Percentiles rank a stretch among this genome's conserved stretches.
phyloP scores from a whole-genome alignment of 2,113 vertebrate genomes.

The Ceyx margarethae region DNA sequence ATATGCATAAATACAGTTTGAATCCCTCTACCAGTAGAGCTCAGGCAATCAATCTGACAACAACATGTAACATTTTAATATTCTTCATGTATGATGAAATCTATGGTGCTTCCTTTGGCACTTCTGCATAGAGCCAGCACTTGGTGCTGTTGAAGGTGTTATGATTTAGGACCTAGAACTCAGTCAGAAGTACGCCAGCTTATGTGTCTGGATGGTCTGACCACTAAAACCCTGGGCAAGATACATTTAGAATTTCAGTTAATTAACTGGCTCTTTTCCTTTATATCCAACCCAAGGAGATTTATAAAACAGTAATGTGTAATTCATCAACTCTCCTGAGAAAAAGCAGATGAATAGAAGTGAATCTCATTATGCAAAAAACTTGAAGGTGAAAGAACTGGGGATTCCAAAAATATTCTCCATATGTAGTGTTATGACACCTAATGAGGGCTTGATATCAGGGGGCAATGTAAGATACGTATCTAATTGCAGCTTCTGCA shows the following conservation, averaged over 20 bases:
- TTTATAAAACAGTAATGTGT: background rate
- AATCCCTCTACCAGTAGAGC: background rate
- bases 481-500: background rate
- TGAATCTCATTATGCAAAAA: slow-evolving; percentile 34
- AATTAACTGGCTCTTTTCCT: background rate
- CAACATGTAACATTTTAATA: background rate
- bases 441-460: background rate
- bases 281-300: background rate
- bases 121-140: background rate
- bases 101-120: background rate
- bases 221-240: background rate
- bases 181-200: background rate
- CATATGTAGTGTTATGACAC: slow-evolving; percentile 6
- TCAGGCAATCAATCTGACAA: background rate
- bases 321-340: background rate
- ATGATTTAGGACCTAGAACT: background rate
- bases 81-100: background rate
- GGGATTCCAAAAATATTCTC: slow-evolving; percentile 35
- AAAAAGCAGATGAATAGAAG: background rate
- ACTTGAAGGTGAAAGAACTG: slow-evolving; percentile 19
- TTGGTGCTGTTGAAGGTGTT: background rate
- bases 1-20: rapidly evolving
- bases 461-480: background rate
- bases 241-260: background rate
- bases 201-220: background rate